Conservation (phyloP, 1,140 invertebrate species). For the Drosophila novamexicana region DNA sequence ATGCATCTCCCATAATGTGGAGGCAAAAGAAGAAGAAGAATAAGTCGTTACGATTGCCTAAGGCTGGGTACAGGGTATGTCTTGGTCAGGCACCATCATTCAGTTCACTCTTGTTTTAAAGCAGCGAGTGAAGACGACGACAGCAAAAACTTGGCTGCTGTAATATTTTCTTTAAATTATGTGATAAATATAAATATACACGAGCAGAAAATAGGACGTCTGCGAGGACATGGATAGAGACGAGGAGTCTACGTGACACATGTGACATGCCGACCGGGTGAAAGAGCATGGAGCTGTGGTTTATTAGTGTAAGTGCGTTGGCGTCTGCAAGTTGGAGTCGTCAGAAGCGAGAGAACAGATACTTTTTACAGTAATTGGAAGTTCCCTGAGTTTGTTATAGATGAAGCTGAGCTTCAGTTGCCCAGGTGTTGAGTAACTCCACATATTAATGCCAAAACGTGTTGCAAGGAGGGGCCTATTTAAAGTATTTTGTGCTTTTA, state of each 20-base stretch:
- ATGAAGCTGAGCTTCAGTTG: constrained; percentile 15
- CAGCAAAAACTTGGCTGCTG: constrained; percentile 58
- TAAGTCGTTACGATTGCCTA: too few species aligned
- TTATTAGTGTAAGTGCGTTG: constrained; percentile 62
- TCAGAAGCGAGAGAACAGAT: background rate
- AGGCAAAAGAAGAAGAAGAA: too few species aligned
- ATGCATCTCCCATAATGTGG: too few species aligned
- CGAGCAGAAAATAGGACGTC: constrained; percentile 11
- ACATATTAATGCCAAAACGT: too few species aligned
- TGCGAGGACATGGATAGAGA: constrained; percentile 13
- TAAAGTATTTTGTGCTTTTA: too few species aligned
- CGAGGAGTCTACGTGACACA: constrained; percentile 32
- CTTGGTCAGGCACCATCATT: background rate
- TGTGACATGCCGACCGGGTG: constrained; percentile 20
- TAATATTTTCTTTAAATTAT: constrained; percentile 79
- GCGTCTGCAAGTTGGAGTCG: constrained; percentile 19
- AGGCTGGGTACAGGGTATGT: background rate
- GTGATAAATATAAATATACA: constrained; percentile 78
- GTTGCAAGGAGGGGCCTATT: too few species aligned
- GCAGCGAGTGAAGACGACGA: constrained; percentile 33
- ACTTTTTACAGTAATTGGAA: constrained; percentile 68
- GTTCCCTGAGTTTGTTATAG: constrained; percentile 41
- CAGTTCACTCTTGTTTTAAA: background rate
- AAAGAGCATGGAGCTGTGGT: constrained; percentile 8
- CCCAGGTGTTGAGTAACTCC: constrained; percentile 1